Evolutionary conservation across 1,140 invertebrate genomes (phyloP), one percentile per base, ranked within the genome.

Genomic region (Akabosia matsudoensis): DNA sequence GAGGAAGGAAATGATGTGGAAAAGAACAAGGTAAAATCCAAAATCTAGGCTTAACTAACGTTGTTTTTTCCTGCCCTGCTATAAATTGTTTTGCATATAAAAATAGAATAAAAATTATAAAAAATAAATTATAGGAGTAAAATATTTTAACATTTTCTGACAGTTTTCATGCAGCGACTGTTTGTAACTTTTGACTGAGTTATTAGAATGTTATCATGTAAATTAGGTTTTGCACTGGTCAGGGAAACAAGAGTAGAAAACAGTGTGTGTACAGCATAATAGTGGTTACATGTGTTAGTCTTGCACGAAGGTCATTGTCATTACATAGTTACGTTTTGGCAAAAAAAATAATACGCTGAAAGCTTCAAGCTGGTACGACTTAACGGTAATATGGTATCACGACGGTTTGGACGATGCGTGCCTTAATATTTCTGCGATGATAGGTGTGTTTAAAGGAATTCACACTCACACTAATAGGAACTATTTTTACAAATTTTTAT

Each of bases 111-210:
- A 56, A 56, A 56, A 3, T n/a, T 56, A 4, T 24, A 56, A 56
- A 56, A 56, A 3, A 56, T 10, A 13, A 56, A n/a, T 56, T 56
- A 56, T 56, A 22, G 24, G 54, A 56, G 54, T 3, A 56, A 10
- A 56, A 56, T 56, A 16, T 56, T 56, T 56, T 56, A 24, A 56
- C 54, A 56, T 56, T 56, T 56, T 24, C n/a, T 56, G 10, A 56
- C 22, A 24, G 3, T 56, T 16, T 56, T 56, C 54, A 56, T 16
- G 22, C 10, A 22, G 54, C 37, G 37, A 10, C 18, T 45, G 37
- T 45, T 45, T 45, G 37, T 4, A 56, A n/a, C n/a, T n/a, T 56
- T 56, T 24, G 54, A 56, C 13, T 56, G 54, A 56, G 3, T 56
- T 56, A 56, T 56, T 56, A 22, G 54, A 56, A 22, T 22, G 24